Evolutionary conservation across 2,888 invertebrate genomes (phyloP), one percentile per base, ranked within the genome.

Genomic region (Hyposoter didymator): DNA sequence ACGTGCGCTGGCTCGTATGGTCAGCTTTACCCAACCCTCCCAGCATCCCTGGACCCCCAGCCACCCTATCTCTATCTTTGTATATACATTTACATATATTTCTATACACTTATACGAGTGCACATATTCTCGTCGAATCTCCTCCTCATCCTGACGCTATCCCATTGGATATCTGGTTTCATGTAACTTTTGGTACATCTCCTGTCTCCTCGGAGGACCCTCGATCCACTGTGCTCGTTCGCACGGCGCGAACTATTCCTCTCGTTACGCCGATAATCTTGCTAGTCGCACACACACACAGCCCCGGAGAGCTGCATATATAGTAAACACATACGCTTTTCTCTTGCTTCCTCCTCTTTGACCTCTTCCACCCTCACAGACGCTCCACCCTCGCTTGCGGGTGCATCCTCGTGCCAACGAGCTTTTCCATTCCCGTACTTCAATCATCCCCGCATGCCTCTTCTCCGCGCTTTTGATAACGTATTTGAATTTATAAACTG

Each of bases 21-120:
- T 12, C 78, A 86, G 86, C 88, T 89, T 89, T 85, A 87, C 86
- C 84, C 85, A 80, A 70, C 80, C 84, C 79, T 85, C 70, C 74
- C 49, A 39, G 22, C 52, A 39, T 69, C 66, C 66, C 66, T 55
- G 32, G 39, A 47, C 47, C 72, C 32, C 43, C 52, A 49, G 8
- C n/a, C 67, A 28, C 64, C 35, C 59, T 69, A 73, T 81, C 81
- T 64, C 84, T 59, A 49, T 81, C 28, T 49, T 64, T 80, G 32
- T 39, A 69, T 35, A 69, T 39, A 62, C 7, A 62, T 17, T 45
- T 55, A 28, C n/a, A 59, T 67, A 55, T 69, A 75, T 22, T 52
- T 62, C 19, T 55, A 73, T 55, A 64, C 64, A 64, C 64, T 35
- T 39, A 17, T 35, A 64, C 32, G 5, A 10, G 17, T n/a, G 35